Base-by-base conservation (phyloP, 2,797 vertebrate genomes). In the Dallia pectoralis region DNA sequence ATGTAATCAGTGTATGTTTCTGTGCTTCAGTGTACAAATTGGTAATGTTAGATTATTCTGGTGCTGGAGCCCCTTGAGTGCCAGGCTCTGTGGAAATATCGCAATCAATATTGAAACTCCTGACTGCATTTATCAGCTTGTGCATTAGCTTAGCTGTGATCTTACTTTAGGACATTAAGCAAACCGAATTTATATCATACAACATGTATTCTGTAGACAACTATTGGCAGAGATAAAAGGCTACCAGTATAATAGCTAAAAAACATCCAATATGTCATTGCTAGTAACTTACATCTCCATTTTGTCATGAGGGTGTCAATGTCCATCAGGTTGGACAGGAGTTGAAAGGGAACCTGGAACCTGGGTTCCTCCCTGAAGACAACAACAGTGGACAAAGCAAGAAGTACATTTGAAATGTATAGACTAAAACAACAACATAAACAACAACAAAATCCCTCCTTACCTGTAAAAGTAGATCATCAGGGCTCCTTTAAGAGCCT, bases 391-490 rank as follows among this genome's bases (percentile, higher is more conserved):
- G 64, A 11, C 44, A 65, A 64, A 72, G 2, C 25, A 32, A 0
- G 47, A 48, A 62, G 19, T 18, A 64, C 15, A 64, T 64, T 6
- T 16, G 29, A 32, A 32, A 18, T 32, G 62, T 14, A n/a, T n/a
- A n/a, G n/a, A n/a, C n/a, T 64, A 7, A 32, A 30, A 15, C 16
- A 5, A 64, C 27, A 32, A 7, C 18, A 11, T 14, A 76, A 0
- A 61, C 36, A 72, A 11, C 4, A 25, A 32, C 5, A 67, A 64
- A 77, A 66, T n/a, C 61, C 49, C 0, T 1, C 63, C 74, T 22
- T 87, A 98, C 97, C 97, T 98, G 92, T 98, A 99, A 89, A 98
- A 99, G 84, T 96, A 94, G 81, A 99, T 98, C 97, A 99, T 98
- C 84, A 99, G 87, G 53, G 97, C 96, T 12, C 97, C 97, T 82